Percentiles rank a stretch among this genome's conserved stretches.
Evolutionary conservation across 2,113 vertebrate genomes (phyloP).

Genomic region (Ancistrus triradiatus): DNA sequence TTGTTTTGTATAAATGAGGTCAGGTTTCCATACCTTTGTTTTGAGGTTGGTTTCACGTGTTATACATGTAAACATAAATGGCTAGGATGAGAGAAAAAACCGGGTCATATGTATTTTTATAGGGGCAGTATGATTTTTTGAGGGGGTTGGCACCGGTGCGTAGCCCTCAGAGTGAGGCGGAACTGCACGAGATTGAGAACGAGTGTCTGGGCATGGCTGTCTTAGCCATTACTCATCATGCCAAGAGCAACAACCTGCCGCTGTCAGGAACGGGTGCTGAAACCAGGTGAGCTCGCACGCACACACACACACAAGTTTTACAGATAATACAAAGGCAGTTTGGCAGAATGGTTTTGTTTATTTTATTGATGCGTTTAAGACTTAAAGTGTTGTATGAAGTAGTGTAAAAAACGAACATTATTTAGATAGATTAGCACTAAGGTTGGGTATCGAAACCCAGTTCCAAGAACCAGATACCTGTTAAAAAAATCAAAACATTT

Average conservation of each 20-base stretch:
- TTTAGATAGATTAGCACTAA: too few species aligned
- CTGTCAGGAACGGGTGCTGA: conserved; percentile 75
- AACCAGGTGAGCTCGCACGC: conserved; percentile 70
- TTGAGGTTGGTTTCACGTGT: neutral
- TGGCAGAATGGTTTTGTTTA: too few species aligned
- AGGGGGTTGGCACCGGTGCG: conserved; percentile 82
- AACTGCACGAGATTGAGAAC: conserved; percentile 90
- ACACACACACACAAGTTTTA: neutral
- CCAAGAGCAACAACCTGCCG: conserved; percentile 68
- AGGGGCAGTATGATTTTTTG: conserved; percentile 92
- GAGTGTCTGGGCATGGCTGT: conserved; percentile 98
- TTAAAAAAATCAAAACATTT: too few species aligned
- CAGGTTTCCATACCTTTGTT: neutral
- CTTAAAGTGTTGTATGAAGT: too few species aligned
- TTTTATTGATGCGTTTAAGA: too few species aligned
- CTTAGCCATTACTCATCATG: conserved; percentile 86
- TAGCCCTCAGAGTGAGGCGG: conserved; percentile 72
- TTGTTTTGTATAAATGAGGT: conserved; percentile 1
- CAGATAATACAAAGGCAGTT: too few species aligned
- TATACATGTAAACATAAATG: too few species aligned
- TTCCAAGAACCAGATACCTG: too few species aligned
- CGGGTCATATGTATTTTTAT: conserved; percentile 4
- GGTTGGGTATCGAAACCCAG: too few species aligned
- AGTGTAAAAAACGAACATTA: too few species aligned
- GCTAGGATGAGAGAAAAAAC: too few species aligned